Evolutionary conservation across 1,140 invertebrate species (phyloP).

Genomic region (Pissodes strobi): DNA sequence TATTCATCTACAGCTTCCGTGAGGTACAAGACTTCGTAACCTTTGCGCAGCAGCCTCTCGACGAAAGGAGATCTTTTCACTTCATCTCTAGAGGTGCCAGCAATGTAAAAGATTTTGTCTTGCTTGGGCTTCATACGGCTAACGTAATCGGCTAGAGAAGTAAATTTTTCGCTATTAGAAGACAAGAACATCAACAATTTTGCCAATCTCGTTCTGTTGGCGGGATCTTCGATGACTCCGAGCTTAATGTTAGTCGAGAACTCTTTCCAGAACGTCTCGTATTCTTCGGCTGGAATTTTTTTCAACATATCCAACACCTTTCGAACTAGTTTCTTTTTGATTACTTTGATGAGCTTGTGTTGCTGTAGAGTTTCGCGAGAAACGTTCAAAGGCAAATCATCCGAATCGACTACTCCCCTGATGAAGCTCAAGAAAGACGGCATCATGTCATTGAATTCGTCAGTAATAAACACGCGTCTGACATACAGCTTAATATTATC

Average conservation of each 20-base stretch:
- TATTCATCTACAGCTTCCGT: constrained; percentile 99
- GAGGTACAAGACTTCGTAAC: constrained; percentile 95
- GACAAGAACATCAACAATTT: constrained; percentile 93
- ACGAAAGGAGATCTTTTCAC: constrained; percentile 94
- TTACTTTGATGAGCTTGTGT: constrained; percentile 97
- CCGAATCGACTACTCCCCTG: constrained; percentile 97
- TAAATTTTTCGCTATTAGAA: constrained; percentile 74
- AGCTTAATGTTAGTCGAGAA: constrained; percentile 92
- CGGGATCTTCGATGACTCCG: constrained; percentile 94
- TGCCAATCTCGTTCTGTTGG: constrained; percentile 92
- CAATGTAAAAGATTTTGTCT: constrained; percentile 95
- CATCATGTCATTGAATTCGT: constrained; percentile 99
- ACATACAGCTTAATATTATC: constrained; percentile 98
- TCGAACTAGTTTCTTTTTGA: constrained; percentile 97
- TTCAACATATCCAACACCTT: constrained; percentile 99
- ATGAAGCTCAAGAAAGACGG: constrained; percentile 96
- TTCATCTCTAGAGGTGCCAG: constrained; percentile 85
- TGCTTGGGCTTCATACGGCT: constrained; percentile 97
- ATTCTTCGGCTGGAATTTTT: constrained; percentile 91
- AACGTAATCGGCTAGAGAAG: constrained; percentile 88
- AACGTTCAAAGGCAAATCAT: constrained; percentile 98
- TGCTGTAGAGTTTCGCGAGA: constrained; percentile 98
- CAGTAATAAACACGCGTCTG: constrained; percentile 97
- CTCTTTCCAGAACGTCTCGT: constrained; percentile 97
- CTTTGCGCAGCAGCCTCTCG: constrained; percentile 86